Base-by-base conservation (phyloP, 2,888 invertebrate species). In the Brachynemurus nebulosus region DNA sequence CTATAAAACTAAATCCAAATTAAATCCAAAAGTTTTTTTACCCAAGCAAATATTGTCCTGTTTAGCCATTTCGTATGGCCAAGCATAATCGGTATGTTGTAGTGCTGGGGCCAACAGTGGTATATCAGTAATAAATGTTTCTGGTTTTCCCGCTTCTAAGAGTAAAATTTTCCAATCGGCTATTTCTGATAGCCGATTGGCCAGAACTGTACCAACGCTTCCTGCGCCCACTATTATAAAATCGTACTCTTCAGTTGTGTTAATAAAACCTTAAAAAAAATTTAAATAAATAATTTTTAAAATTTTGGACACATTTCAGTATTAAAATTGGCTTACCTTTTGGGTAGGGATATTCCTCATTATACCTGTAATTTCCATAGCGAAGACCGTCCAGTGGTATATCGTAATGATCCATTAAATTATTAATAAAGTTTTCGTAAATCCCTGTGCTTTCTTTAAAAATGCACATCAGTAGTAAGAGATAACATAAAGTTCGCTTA, bases 151-250 rank as follows among this genome's bases (percentile, higher is more conserved):
- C 0, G 79, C 78, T 58, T 84, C 84, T 8, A 84, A 55, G 1
- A 84, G 61, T 4, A 84, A 63, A 0, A 83, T 71, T 40, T 65
- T 74, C 71, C 71, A 72, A 23, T 72, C 59, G 1, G 63, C 59
- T 45, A 70, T 73, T 60, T 83, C 81, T 1, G 78, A 70, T 1
- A 85, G 65, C 2, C 85, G 69, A 52, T 80, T 74, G 0, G 84
- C 83, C 8, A 85, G 54, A 0, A 76, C 78, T 0, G 80, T 74
- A 1, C 85, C 85, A 0, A 78, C 76, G 0, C 80, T 74, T 0
- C 84, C 82, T 0, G 78, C 78, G 0, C 83, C 82, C 0, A 83
- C 68, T 18, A 80, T 65, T 3, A 80, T 66, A 52, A 79, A 81
- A 55, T 81, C 80, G 57, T 78, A 80, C 9, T 33, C 33, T 33